Percentiles rank a stretch among this genome's conserved stretches.
Evolutionary conservation across 2,888 invertebrate species (phyloP).

Genomic region (Pterostichus niger): DNA sequence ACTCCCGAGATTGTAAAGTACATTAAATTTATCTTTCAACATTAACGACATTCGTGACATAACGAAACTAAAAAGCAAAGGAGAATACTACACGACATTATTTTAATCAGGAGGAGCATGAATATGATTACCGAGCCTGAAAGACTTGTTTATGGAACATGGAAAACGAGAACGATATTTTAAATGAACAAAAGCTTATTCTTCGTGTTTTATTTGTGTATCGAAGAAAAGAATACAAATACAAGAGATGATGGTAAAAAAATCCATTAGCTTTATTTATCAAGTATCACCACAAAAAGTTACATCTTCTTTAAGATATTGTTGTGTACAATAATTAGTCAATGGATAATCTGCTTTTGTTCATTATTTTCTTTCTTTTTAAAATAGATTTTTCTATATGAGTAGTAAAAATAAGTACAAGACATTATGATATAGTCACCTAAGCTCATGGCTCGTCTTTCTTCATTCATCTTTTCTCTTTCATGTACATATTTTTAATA

Average conservation of each 20-base stretch:
- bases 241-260: constrained; percentile 11
- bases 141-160: constrained; percentile 2
- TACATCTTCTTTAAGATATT: constrained; percentile 15
- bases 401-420: no score
- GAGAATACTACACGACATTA: not conserved
- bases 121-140: constrained; percentile 1
- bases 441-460: no score
- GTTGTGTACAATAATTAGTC: constrained; percentile 12
- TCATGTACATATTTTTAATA: no score
- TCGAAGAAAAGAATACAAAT: constrained; percentile 20
- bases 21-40: constrained; percentile 46
- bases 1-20: constrained; percentile 41
- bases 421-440: no score
- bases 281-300: constrained; percentile 3
- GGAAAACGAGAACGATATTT: constrained; percentile 5
- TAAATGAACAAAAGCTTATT: not conserved
- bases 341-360: constrained; percentile 9
- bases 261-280: constrained; percentile 41
- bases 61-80: not conserved
- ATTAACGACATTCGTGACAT: constrained; percentile 45
- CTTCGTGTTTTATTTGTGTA: constrained; percentile 5
- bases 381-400: no score
- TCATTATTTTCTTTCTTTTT: no score
- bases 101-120: constrained; percentile 16
- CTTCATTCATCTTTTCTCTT: no score